Evolutionary conservation across 2,888 invertebrate species (phyloP).

Genomic region (Spisula subtruncata): DNA sequence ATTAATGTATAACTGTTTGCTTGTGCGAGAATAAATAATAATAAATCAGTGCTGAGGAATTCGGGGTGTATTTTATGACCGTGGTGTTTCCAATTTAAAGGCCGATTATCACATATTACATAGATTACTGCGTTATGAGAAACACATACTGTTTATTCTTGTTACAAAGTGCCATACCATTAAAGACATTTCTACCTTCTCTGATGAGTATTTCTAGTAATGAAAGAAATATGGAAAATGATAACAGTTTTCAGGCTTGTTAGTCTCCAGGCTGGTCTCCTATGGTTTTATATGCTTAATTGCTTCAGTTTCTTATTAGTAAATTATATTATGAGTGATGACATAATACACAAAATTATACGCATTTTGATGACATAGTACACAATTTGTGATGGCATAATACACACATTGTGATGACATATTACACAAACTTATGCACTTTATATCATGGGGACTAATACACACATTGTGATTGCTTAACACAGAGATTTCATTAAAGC

Average conservation of each 20-base stretch:
- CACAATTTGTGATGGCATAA: no score
- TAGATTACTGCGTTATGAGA: constrained; percentile 1
- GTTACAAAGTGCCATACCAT: constrained; percentile 2
- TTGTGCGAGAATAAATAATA: background rate
- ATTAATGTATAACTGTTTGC: background rate
- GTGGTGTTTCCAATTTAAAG: background rate
- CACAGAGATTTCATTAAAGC: background rate
- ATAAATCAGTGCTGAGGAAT: constrained; percentile 1
- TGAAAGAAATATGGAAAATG: constrained; percentile 8
- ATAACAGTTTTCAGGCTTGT: background rate
- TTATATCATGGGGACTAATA: no score
- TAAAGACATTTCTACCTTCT: background rate
- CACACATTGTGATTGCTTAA: background rate
- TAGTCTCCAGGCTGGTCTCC: no score
- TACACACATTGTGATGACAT: no score
- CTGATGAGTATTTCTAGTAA: background rate
- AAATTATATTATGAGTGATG: background rate
- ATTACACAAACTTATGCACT: no score
- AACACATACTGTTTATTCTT: constrained; percentile 20
- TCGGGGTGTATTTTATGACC: background rate
- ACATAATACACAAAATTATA: background rate
- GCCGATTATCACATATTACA: background rate
- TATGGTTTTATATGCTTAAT: background rate
- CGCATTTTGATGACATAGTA: no score
- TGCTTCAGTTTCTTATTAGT: background rate